Conservation (phyloP, 2,888 invertebrate genomes). For the Drosophila pegasa region DNA sequence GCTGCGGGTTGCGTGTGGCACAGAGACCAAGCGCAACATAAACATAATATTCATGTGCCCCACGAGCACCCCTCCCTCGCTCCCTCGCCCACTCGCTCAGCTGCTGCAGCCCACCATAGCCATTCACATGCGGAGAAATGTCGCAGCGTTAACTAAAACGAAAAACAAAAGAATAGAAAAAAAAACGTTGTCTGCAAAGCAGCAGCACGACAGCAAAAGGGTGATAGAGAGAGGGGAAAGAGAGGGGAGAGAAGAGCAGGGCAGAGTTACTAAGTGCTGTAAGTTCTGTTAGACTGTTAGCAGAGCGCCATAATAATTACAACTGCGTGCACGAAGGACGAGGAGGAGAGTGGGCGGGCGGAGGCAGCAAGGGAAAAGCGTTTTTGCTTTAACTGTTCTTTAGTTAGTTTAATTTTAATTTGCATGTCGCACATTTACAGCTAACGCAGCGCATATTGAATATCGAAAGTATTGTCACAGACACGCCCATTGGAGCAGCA, state of each 20-base stretch:
- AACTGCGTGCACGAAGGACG: conserved; percentile 26
- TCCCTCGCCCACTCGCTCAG: conserved; percentile 18
- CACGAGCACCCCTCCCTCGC: conserved; percentile 55
- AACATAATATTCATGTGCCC: conserved; percentile 77
- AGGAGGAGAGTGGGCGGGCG: neutral
- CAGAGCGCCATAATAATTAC: conserved; percentile 59
- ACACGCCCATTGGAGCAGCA: neutral
- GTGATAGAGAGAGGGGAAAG: neutral
- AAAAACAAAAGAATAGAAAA: conserved; percentile 22
- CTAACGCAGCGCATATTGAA: conserved; percentile 45
- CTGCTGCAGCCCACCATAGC: conserved; percentile 26
- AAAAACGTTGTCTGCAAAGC: conserved; percentile 5
- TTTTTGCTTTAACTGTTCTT: conserved; percentile 15
- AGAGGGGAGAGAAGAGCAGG: neutral
- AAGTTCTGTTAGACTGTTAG: conserved; percentile 14
- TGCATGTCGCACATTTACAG: conserved; percentile 49
- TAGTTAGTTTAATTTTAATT: conserved; percentile 51
- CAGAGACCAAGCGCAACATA: conserved; percentile 59
- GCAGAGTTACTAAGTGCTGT: conserved; percentile 3
- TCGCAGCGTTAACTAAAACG: conserved; percentile 47
- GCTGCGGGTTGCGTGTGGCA: conserved; percentile 8
- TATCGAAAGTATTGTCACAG: conserved; percentile 37
- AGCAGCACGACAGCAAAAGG: neutral
- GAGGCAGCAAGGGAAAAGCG: neutral
- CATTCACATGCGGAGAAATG: conserved; percentile 39